Evolutionary conservation across 1,140 invertebrate genomes (phyloP).

Genomic region (Archivesica marissinica): DNA sequence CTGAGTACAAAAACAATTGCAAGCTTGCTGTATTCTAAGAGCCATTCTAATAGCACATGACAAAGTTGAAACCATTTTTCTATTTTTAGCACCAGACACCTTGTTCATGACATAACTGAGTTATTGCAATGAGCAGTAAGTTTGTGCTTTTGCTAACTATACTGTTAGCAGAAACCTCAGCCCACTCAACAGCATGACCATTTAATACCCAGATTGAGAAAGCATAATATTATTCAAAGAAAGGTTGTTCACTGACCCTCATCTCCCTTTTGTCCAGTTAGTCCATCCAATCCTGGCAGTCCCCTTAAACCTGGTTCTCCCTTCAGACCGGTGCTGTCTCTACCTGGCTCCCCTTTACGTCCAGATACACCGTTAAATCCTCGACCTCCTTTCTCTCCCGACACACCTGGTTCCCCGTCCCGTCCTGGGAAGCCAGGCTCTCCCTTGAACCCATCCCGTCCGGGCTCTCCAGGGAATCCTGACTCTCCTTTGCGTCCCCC

Average conservation of each 20-base stretch:
- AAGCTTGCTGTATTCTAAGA: too few species aligned
- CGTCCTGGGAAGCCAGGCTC: constrained; percentile 44
- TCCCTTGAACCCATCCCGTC: constrained; percentile 51
- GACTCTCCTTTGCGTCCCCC: constrained; percentile 62
- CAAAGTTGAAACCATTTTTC: too few species aligned
- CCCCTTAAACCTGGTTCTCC: constrained; percentile 68
- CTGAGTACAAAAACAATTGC: too few species aligned
- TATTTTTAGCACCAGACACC: too few species aligned
- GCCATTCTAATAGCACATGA: too few species aligned
- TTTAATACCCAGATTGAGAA: too few species aligned
- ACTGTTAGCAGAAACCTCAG: too few species aligned
- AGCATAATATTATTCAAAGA: too few species aligned
- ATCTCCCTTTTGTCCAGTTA: constrained; percentile 59
- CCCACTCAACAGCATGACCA: too few species aligned
- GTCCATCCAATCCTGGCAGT: constrained; percentile 63
- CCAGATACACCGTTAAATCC: constrained; percentile 68
- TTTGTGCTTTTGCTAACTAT: too few species aligned
- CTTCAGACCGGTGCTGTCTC: constrained; percentile 62
- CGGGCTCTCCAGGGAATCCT: constrained; percentile 62
- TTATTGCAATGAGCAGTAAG: too few species aligned
- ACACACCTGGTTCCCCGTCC: constrained; percentile 38
- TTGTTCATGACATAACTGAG: too few species aligned
- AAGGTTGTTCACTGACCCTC: constrained; percentile 36
- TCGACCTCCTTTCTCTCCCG: constrained; percentile 57
- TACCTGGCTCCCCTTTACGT: constrained; percentile 67